These are phyloP conservation scores for Lepisosteus oculatus DNA, from an alignment of 2,113 vertebrate genomes.

Conservation along the genomic window DNA sequence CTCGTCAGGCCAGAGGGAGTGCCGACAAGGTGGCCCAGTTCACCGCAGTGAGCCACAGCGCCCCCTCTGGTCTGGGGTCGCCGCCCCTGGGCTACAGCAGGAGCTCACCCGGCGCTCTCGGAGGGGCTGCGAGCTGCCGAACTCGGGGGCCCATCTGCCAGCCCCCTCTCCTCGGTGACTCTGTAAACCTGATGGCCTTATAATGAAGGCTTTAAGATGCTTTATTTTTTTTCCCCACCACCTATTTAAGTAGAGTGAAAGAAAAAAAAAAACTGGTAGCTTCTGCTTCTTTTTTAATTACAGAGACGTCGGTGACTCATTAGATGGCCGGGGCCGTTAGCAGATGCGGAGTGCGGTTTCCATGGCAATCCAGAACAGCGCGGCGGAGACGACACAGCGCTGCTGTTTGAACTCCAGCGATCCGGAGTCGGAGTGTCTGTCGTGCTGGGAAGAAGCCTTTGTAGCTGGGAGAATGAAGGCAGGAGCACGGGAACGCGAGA, in stretches of 20 bases:
- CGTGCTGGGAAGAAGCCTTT: too few species aligned
- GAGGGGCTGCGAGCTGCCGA: background rate
- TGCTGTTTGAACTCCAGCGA: too few species aligned
- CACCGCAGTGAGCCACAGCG: background rate
- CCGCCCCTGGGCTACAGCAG: background rate
- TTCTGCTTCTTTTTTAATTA: slow-evolving; percentile 6
- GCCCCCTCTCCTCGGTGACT: background rate
- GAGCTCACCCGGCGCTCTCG: too few species aligned
- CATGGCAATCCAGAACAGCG: slow-evolving; percentile 21
- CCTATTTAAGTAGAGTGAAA: too few species aligned
- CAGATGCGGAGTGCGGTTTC: slow-evolving; percentile 31
- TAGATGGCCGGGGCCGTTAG: slow-evolving; percentile 16
- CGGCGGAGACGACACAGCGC: background rate
- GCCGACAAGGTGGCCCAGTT: too few species aligned
- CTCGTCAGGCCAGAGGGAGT: too few species aligned
- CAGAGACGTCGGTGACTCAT: slow-evolving; percentile 13
- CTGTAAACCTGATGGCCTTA: background rate
- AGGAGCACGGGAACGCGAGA: too few species aligned
- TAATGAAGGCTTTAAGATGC: background rate
- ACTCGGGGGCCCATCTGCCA: slow-evolving; percentile 1
- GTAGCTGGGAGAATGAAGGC: too few species aligned
- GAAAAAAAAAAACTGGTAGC: too few species aligned
- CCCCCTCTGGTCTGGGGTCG: background rate
- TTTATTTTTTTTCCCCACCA: too few species aligned
- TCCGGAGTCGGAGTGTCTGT: too few species aligned